Evolutionary conservation across 1,140 invertebrate species (phyloP), one percentile per base, ranked within the genome.

Genomic region (Lordiphosa mommai): DNA sequence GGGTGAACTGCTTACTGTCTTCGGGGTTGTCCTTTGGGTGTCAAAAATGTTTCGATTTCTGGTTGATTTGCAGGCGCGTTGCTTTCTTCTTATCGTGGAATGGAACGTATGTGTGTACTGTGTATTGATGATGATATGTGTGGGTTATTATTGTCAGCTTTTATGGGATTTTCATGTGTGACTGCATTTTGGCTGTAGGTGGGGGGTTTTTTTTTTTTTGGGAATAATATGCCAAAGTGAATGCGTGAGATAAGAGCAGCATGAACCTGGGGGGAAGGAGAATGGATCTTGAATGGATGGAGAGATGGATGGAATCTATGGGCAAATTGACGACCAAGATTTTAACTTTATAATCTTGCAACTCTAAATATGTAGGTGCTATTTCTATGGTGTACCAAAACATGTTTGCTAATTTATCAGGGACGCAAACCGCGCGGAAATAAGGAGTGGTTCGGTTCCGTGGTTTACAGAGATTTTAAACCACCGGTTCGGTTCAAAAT

Each of bases 121-220:
- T 58, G 33, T 48, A 66, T 52, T 43, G 56, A 67, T 47, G 64
- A 68, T 68, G 56, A 68, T 68, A 68, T 68, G 65, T 68, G 65
- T 68, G 65, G 65, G 56, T 61, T 60, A 69, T 68, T 68, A 68
- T 68, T 68, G 65, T 68, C 65, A 68, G 41, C 57, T 68, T 68
- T 68, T 68, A 68, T 68, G 64, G 64, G 46, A 59, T 68, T 68
- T 68, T 67, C 65, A 68, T 68, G 65, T 68, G 65, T 68, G 65
- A 68, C 46, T 68, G 53, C 55, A 47, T 47, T 68, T 16, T 33
- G 46, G 38, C n/a, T 32, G 40, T 1, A 30, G 4, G 16, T 9
- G 13, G 17, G 29, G 27, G 34, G 8, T 20, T 36, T 10, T 27
- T 27, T 27, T 5, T 20, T 36, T 10, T 27, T 27, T 27, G 23